Percentiles rank a stretch among this genome's conserved stretches.
These are phyloP conservation scores for Ifrita kowaldi DNA, from an alignment of 2,113 vertebrate genomes.

Conservation along the genomic window DNA sequence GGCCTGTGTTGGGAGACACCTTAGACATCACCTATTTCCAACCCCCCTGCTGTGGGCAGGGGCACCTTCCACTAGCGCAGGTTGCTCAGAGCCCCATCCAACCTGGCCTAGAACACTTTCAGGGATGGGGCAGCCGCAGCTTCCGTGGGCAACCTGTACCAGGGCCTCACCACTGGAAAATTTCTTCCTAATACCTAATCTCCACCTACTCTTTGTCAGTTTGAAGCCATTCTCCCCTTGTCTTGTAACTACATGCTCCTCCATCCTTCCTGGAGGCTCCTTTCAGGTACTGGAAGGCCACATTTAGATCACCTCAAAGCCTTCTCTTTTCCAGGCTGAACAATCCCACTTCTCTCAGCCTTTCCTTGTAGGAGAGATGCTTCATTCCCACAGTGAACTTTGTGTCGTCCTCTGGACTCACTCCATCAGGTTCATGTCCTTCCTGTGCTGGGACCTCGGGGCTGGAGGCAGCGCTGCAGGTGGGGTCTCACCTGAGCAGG, in stretches of 20 bases:
- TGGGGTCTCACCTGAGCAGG: not conserved
- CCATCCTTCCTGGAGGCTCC: not conserved
- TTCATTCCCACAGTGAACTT: not conserved
- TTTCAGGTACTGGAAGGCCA: not conserved
- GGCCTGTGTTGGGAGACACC: not conserved
- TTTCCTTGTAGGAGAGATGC: not conserved
- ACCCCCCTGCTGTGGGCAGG: not conserved
- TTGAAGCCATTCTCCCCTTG: not conserved
- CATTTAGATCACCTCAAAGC: not conserved
- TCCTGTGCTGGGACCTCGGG: too few relatives aligned
- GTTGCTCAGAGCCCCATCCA: not conserved
- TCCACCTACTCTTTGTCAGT: not conserved
- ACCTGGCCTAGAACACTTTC: not conserved
- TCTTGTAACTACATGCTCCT: not conserved
- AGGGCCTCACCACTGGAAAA: not conserved
- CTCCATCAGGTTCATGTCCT: not conserved
- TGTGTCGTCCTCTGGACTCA: not conserved
- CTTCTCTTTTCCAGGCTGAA: not conserved
- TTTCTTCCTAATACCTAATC: not conserved
- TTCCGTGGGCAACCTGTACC: not conserved
- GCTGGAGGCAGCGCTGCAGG: not conserved
- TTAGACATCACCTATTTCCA: not conserved
- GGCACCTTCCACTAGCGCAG: not conserved
- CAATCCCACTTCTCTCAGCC: not conserved
- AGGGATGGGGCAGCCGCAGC: not conserved